These are phyloP conservation scores for Anoncus sp. DNA, from an alignment of 2,888 invertebrate species.

Conservation along the genomic window DNA sequence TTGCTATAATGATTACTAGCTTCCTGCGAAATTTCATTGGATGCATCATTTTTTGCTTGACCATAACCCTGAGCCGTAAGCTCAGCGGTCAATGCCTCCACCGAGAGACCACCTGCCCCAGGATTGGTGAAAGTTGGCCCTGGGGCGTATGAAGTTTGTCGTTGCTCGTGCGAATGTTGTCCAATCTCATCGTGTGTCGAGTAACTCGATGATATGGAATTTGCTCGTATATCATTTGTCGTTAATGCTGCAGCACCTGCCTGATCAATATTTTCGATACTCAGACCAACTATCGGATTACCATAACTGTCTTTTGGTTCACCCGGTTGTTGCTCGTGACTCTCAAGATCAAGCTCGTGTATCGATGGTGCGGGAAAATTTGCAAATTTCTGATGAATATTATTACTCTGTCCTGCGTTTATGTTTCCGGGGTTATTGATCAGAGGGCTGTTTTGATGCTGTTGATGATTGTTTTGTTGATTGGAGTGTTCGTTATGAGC, in stretches of 20 bases:
- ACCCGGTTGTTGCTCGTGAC: constrained; percentile 71
- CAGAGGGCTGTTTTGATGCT: constrained; percentile 24
- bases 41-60: constrained; percentile 54
- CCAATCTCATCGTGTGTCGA: constrained; percentile 44
- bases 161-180: constrained; percentile 58
- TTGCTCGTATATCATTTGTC: constrained; percentile 54
- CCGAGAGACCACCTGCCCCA: constrained; percentile 68
- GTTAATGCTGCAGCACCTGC: constrained; percentile 63
- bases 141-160: constrained; percentile 59
- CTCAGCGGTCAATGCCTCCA: constrained; percentile 74
- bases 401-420: constrained; percentile 41
- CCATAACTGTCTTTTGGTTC: constrained; percentile 80
- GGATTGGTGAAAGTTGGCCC: constrained; percentile 63
- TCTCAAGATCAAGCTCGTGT: constrained; percentile 75
- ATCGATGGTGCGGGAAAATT: constrained; percentile 69
- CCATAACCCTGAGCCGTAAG: constrained; percentile 74
- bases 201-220: constrained; percentile 40
- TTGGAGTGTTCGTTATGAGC: constrained; percentile 36
- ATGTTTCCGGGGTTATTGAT: constrained; percentile 22
- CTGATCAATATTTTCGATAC: constrained; percentile 46
- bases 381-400: constrained; percentile 39
- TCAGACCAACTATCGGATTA: constrained; percentile 71
- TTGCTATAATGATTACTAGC: constrained; percentile 64
- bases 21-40: constrained; percentile 71
- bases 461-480: constrained; percentile 36